phyloP scores from a whole-genome alignment of 1,140 invertebrate genomes.

The Magallana ariakensis region DNA sequence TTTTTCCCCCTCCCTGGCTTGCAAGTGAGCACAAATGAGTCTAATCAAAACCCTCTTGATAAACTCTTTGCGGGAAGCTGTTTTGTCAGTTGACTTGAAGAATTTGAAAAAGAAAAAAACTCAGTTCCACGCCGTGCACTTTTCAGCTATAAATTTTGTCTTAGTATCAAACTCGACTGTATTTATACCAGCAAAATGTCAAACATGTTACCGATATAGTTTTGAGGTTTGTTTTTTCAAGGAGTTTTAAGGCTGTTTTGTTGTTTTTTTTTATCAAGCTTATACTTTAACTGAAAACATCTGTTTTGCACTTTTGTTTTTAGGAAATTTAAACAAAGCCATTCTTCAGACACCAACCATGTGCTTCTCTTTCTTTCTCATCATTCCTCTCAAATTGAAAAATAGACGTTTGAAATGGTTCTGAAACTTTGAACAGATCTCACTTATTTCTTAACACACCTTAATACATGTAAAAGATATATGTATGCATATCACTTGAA shows the following conservation, averaged over 20 bases:
- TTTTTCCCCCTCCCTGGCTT: conserved; percentile 10
- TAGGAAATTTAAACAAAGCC: background rate
- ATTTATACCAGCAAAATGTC: conserved; percentile 10
- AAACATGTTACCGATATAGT: conserved; percentile 26
- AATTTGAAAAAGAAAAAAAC: background rate
- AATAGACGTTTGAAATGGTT: no score
- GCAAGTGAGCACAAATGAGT: conserved; percentile 28
- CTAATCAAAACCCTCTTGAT: conserved; percentile 18
- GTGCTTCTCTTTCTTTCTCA: background rate
- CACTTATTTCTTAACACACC: no score
- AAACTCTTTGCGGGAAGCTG: conserved; percentile 5
- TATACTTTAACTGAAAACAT: background rate
- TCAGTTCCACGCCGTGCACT: background rate
- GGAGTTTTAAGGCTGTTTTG: conserved; percentile 2
- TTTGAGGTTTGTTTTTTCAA: conserved; percentile 25
- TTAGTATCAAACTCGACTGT: conserved; percentile 2
- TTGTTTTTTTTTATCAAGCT: background rate
- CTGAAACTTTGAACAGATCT: no score
- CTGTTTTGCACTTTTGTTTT: conserved; percentile 13
- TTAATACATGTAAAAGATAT: no score
- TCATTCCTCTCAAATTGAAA: no score
- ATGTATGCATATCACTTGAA: no score
- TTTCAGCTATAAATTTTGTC: conserved; percentile 9
- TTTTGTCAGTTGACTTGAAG: conserved; percentile 24
- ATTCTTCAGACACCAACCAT: conserved; percentile 1